Conservation (phyloP, 2,113 vertebrate species). For the Silurus meridionalis region DNA sequence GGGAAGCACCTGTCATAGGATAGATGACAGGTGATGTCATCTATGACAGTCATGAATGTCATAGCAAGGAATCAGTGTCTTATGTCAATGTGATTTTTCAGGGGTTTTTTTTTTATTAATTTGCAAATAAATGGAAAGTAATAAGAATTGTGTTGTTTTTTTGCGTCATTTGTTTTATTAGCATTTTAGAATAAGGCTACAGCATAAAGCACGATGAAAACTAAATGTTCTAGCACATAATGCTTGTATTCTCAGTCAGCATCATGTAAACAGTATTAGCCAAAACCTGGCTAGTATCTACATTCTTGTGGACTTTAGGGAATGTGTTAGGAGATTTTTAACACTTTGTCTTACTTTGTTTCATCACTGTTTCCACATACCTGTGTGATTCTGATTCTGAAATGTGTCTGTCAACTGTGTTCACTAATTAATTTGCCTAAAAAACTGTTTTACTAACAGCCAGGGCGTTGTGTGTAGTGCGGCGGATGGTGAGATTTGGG, state of each 20-base stretch:
- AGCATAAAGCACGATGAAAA: too few species aligned
- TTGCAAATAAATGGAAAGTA: too few species aligned
- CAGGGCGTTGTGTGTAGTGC: background rate
- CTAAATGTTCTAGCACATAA: background rate
- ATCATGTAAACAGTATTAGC: background rate
- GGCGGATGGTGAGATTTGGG: background rate
- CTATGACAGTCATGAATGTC: too few species aligned
- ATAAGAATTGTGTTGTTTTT: too few species aligned
- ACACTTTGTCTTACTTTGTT: background rate
- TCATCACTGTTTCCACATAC: slow-evolving; percentile 7
- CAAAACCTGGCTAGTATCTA: background rate
- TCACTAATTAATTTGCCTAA: background rate
- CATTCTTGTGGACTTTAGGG: background rate
- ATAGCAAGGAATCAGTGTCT: too few species aligned
- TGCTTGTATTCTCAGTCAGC: background rate
- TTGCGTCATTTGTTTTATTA: too few species aligned
- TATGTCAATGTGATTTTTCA: too few species aligned
- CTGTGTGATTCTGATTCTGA: background rate
- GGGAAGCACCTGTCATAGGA: too few species aligned
- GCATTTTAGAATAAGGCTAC: too few species aligned
- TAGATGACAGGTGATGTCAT: too few species aligned
- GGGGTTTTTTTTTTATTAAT: too few species aligned
- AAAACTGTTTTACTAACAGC: background rate
- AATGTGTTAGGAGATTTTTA: background rate
- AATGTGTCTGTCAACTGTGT: background rate